Percentiles rank a stretch among this genome's conserved stretches.
These are phyloP conservation scores for Galerucella calmariensis DNA, from an alignment of 2,888 invertebrate species.

Conservation along the genomic window DNA sequence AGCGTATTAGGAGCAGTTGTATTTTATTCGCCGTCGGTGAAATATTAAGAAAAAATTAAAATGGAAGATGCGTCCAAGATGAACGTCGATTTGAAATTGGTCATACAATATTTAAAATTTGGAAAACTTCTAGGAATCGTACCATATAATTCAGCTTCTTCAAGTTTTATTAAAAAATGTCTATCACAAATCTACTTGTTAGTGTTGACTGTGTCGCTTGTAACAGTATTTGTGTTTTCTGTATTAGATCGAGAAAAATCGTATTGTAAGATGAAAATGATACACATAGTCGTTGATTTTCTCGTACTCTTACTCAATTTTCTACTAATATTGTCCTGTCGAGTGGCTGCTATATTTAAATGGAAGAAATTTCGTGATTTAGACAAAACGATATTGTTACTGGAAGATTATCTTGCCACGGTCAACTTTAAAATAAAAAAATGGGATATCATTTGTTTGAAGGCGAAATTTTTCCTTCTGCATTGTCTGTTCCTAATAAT, in stretches of 20 bases:
- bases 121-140: slow-evolving; percentile 13
- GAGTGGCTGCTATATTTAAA: background rate
- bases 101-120: slow-evolving; percentile 6
- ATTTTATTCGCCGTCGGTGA: background rate
- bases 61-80: background rate
- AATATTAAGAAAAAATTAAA: background rate
- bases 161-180: background rate
- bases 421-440: slow-evolving; percentile 5
- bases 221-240: slow-evolving; percentile 2
- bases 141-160: background rate
- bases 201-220: slow-evolving; percentile 1
- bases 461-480: background rate
- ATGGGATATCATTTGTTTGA: background rate
- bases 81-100: slow-evolving; percentile 18
- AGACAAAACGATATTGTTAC: background rate
- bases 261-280: slow-evolving; percentile 15
- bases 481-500: slow-evolving; percentile 16
- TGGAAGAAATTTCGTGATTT: slow-evolving; percentile 3
- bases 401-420: slow-evolving; percentile 3
- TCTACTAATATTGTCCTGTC: slow-evolving; percentile 10
- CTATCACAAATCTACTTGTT: slow-evolving; percentile 11
- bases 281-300: slow-evolving; percentile 14
- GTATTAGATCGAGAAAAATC: slow-evolving; percentile 4
- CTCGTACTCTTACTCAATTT: background rate
- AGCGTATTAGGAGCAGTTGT: background rate